phyloP scores from a whole-genome alignment of 2,888 invertebrate genomes.

The Phengaris alcon region DNA sequence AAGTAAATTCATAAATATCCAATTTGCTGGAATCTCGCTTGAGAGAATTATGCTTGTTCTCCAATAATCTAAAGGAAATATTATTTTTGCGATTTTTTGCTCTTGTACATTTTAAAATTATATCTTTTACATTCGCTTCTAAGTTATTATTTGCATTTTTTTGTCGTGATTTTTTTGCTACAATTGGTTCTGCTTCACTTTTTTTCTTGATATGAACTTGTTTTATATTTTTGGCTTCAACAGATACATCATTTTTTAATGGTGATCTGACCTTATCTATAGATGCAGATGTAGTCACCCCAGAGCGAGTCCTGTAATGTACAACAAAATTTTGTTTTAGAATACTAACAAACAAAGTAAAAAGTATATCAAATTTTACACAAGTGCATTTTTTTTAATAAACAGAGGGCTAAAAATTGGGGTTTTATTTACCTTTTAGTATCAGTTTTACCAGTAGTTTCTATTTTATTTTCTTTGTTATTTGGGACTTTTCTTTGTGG shows the following conservation, averaged over 20 bases:
- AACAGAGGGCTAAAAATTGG: too few species aligned
- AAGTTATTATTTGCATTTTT: background rate
- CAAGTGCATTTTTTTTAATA: too few species aligned
- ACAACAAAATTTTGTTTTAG: background rate
- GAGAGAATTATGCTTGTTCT: slow-evolving; percentile 46
- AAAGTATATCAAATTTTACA: too few species aligned
- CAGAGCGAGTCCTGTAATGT: background rate
- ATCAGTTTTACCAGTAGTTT: slow-evolving; percentile 30
- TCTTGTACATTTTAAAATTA: slow-evolving; percentile 18
- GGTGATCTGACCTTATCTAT: background rate
- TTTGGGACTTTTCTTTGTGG: background rate
- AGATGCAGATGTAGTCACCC: background rate
- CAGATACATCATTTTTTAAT: background rate
- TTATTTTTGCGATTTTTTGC: slow-evolving; percentile 42
- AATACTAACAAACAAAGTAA: too few species aligned
- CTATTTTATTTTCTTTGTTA: slow-evolving; percentile 40
- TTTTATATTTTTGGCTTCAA: background rate
- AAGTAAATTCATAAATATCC: slow-evolving; percentile 73
- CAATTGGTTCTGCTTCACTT: background rate
- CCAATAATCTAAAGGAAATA: slow-evolving; percentile 55
- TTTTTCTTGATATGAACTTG: background rate
- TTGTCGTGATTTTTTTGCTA: background rate
- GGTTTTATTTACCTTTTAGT: slow-evolving; percentile 32
- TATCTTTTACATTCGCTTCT: background rate
- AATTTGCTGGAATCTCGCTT: slow-evolving; percentile 49